Evolutionary conservation across 2,888 invertebrate genomes (phyloP).

Genomic region (Heliconius hortense): DNA sequence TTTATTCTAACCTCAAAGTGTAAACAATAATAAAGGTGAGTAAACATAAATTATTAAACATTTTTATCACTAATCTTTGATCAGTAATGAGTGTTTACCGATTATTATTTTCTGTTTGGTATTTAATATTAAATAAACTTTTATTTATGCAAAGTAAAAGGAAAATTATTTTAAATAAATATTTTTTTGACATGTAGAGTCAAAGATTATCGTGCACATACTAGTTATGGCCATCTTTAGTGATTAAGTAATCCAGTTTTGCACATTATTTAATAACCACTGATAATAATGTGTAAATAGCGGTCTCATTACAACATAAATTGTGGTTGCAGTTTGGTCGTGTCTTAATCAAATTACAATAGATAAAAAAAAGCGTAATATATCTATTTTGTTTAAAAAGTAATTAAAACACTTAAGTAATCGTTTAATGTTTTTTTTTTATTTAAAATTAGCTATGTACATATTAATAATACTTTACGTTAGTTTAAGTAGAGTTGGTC

Average conservation of each 20-base stretch:
- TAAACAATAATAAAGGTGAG: slow-evolving; percentile 43
- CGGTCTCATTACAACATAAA: slow-evolving; percentile 3
- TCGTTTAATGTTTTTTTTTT: neutral
- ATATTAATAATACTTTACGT: neutral
- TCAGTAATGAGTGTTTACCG: neutral
- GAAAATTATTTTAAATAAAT: neutral
- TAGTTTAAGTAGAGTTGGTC: neutral
- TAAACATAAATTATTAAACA: slow-evolving; percentile 10
- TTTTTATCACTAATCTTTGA: neutral
- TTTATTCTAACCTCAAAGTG: slow-evolving; percentile 48
- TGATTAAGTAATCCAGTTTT: slow-evolving; percentile 7
- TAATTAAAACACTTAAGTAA: slow-evolving; percentile 1
- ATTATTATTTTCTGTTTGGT: neutral
- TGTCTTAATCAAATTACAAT: neutral
- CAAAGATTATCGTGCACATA: slow-evolving; percentile 13
- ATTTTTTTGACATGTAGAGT: slow-evolving; percentile 3
- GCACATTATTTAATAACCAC: slow-evolving; percentile 6
- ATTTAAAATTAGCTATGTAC: neutral
- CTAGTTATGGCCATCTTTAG: neutral
- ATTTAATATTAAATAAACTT: too few relatives aligned
- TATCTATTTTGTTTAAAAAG: neutral
- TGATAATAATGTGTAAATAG: slow-evolving; percentile 2
- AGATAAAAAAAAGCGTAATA: neutral
- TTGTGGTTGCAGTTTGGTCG: neutral
- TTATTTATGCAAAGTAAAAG: neutral